A percentile compares a stretch with the other conserved stretches of the same genome.
These are phyloP conservation scores for Leptoteleia sp. DNA, from an alignment of 1,140 invertebrate genomes.

Conservation along the genomic window DNA sequence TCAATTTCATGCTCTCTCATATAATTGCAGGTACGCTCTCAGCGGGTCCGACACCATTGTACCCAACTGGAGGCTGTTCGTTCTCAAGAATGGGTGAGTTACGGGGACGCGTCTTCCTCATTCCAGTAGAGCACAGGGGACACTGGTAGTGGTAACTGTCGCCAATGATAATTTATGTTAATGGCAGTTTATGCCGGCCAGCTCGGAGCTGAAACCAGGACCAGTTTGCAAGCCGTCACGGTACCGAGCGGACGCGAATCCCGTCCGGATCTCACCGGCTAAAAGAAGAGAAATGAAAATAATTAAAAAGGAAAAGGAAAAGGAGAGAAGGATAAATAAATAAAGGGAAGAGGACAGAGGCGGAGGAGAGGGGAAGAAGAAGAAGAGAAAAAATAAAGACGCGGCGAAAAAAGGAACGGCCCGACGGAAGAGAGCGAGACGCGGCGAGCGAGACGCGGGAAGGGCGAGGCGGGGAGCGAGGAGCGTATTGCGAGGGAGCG, in stretches of 20 bases:
- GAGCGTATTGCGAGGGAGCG: background rate
- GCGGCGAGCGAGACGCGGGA: background rate
- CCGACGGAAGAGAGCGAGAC: background rate
- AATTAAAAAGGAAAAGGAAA: background rate
- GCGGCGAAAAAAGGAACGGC: no score
- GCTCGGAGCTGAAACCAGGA: slow-evolving; percentile 71
- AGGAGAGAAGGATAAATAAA: no score
- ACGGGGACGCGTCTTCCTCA: slow-evolving; percentile 65
- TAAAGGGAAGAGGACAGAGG: no score
- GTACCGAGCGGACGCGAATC: slow-evolving; percentile 72
- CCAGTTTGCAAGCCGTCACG: slow-evolving; percentile 77
- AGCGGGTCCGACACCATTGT: slow-evolving; percentile 64
- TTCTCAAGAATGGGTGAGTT: slow-evolving; percentile 66
- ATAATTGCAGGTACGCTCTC: slow-evolving; percentile 68
- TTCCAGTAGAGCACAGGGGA: slow-evolving; percentile 60
- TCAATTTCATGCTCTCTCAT: slow-evolving; percentile 64
- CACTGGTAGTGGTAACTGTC: slow-evolving; percentile 78
- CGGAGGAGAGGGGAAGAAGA: background rate
- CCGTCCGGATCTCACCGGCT: slow-evolving; percentile 41
- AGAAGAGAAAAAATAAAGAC: no score
- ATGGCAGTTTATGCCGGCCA: slow-evolving; percentile 77
- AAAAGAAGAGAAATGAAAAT: slow-evolving; percentile 20
- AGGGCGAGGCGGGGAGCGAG: slow-evolving; percentile 2
- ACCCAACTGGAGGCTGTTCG: slow-evolving; percentile 56
- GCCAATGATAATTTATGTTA: slow-evolving; percentile 82